Percentiles rank a stretch among this genome's conserved stretches.
Evolutionary conservation across 1,140 invertebrate species (phyloP).

Genomic region (Magallana angulata): DNA sequence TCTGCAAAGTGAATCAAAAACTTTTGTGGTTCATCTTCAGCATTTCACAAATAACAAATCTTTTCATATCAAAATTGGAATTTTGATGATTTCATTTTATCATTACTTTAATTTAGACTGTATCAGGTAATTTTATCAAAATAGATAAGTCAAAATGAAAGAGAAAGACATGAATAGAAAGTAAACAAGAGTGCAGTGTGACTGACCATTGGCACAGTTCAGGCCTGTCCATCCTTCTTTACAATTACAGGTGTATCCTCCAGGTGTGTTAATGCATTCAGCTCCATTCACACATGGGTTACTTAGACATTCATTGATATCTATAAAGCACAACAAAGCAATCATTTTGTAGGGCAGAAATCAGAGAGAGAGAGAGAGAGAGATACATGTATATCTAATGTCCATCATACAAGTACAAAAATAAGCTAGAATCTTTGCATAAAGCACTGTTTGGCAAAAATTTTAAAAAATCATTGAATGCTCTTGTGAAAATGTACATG

Average conservation of each 20-base stretch:
- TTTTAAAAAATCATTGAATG: background rate
- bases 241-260: conserved; percentile 87
- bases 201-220: conserved; percentile 91
- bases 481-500: background rate
- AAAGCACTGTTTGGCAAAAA: background rate
- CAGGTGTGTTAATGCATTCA: conserved; percentile 83
- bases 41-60: too few species aligned
- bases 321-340: conserved; percentile 25
- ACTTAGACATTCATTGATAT: conserved; percentile 70
- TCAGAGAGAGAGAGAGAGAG: background rate
- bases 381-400: background rate
- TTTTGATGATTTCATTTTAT: too few species aligned
- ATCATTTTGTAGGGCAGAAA: background rate
- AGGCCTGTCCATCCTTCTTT: conserved; percentile 87
- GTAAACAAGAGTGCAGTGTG: background rate
- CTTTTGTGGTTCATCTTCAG: too few species aligned
- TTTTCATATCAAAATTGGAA: too few species aligned
- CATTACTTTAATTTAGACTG: too few species aligned
- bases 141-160: too few species aligned
- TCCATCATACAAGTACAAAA: background rate
- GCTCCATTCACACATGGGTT: conserved; percentile 91
- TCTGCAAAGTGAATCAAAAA: conserved; percentile 47
- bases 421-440: background rate
- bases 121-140: too few species aligned
- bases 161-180: too few species aligned